Conservation (phyloP, 30 jellyfish, hydroid and myxozoan species). For the Hydractinia echinata region DNA sequence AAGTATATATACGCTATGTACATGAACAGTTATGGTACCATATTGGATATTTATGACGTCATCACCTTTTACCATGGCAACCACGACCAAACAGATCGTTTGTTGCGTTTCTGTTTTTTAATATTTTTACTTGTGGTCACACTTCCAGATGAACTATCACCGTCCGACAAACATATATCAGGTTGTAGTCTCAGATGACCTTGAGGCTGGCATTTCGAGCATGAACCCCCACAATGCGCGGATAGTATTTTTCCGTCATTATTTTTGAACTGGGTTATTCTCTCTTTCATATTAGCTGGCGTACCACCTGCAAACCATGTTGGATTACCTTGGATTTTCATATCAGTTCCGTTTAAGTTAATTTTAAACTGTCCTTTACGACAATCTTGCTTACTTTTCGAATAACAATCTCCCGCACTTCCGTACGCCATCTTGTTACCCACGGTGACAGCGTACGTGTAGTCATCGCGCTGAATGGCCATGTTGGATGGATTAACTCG, state of each 20-base stretch:
- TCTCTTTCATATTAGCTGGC: constrained; percentile 62
- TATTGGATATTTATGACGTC: too few relatives aligned
- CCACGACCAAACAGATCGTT: constrained; percentile 2
- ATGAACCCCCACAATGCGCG: constrained; percentile 95
- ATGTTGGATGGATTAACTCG: constrained; percentile 50
- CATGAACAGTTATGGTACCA: too few relatives aligned
- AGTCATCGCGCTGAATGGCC: constrained; percentile 52
- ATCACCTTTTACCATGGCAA: neutral
- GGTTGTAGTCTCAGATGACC: constrained; percentile 66
- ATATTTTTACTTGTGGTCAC: neutral
- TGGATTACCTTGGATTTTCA: constrained; percentile 46
- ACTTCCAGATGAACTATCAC: neutral
- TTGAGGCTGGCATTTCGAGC: constrained; percentile 84
- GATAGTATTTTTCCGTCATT: constrained; percentile 50
- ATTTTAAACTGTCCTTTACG: constrained; percentile 79
- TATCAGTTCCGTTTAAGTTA: constrained; percentile 53
- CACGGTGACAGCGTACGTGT: constrained; percentile 45
- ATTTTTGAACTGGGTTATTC: constrained; percentile 73
- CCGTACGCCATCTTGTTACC: constrained; percentile 79
- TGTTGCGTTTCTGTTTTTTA: neutral
- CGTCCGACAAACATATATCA: constrained; percentile 41
- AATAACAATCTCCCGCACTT: constrained; percentile 89
- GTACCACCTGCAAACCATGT: constrained; percentile 84
- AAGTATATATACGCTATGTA: too few relatives aligned
- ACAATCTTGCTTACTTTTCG: constrained; percentile 85